phyloP scores from a whole-genome alignment of 2,888 invertebrate species.

The Agrypnus murinus region DNA sequence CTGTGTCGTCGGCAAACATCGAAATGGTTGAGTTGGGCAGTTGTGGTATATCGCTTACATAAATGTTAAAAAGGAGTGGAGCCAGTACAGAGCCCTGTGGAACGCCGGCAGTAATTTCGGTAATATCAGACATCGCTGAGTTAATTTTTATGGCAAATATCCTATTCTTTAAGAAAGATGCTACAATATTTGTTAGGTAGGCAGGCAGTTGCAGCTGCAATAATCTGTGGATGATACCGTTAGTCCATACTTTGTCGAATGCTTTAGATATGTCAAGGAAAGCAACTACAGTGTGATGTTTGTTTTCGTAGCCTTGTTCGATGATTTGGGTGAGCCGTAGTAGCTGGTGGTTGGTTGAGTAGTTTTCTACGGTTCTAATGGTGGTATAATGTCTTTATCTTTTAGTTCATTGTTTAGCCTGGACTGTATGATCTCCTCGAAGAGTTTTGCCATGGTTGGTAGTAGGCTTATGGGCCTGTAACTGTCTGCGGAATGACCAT shows the following conservation, averaged over 20 bases:
- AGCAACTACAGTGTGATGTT: not conserved
- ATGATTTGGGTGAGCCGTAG: not conserved
- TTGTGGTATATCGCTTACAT: too few species aligned
- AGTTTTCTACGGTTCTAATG: not conserved
- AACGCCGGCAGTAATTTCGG: not conserved
- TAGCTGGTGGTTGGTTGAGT: too few species aligned
- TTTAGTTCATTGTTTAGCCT: too few species aligned
- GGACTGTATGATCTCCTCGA: not conserved
- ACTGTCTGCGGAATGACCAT: not conserved
- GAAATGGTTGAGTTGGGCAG: too few species aligned
- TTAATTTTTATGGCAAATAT: slow-evolving; percentile 5
- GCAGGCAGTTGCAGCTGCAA: not conserved
- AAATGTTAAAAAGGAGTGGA: not conserved
- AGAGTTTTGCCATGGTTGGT: too few species aligned
- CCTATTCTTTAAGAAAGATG: not conserved
- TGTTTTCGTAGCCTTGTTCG: too few species aligned
- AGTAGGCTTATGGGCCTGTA: too few species aligned
- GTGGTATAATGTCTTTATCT: slow-evolving; percentile 7
- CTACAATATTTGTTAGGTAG: not conserved
- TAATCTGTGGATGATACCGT: too few species aligned
- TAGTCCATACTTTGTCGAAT: too few species aligned
- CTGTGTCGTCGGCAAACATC: too few species aligned
- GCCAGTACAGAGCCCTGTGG: too few species aligned
- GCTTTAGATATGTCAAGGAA: too few species aligned
- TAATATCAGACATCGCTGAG: not conserved